Evolutionary conservation across 2,113 vertebrate species (phyloP), one percentile per base, ranked within the genome.

Genomic region (Lathamus discolor): DNA sequence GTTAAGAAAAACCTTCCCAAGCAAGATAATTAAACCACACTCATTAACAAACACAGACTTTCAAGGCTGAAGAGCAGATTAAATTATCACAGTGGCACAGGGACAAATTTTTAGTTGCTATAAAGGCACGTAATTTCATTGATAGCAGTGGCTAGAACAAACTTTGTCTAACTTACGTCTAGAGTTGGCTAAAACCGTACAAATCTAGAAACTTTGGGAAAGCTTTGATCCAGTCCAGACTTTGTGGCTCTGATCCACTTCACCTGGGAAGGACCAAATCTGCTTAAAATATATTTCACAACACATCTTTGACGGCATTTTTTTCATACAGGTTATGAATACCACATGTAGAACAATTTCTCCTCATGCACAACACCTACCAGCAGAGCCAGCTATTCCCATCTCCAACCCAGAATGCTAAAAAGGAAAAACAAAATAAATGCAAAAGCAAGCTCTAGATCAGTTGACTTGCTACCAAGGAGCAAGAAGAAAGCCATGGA

Each of bases 141-240:
- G 54, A 70, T 46, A 88, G 49, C 33, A 59, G n/a, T 37, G 59
- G 51, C 41, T 83, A 69, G 33, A 90, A 80, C 19, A 76, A 76
- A 89, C 12, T 89, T 84, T 46, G 15, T 87, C 75, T 67, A 68
- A 73, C 41, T 82, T 52, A 46, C 19, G 15, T 31, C 63, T 78
- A 74, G 23, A 80, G 23, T 22, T 83, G 61, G 79, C 63, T 75
- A 92, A 81, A 92, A 3, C 31, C 27, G 24, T 48, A 67, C 25
- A 92, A 64, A 92, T 72, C 84, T 61, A 94, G 68, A 93, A 94
- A 86, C 59, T 85, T 51, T 80, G 63, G 67, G 41, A 95, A 93
- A 90, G 70, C 51, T 96, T 94, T 96, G 88, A 95, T 96, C 68
- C 63, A 90, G 55, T 52, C 76, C 86, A 96, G 93, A 92, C 76